phyloP scores from a whole-genome alignment of 1,140 invertebrate species.

The Stegodyphus mimosarum region DNA sequence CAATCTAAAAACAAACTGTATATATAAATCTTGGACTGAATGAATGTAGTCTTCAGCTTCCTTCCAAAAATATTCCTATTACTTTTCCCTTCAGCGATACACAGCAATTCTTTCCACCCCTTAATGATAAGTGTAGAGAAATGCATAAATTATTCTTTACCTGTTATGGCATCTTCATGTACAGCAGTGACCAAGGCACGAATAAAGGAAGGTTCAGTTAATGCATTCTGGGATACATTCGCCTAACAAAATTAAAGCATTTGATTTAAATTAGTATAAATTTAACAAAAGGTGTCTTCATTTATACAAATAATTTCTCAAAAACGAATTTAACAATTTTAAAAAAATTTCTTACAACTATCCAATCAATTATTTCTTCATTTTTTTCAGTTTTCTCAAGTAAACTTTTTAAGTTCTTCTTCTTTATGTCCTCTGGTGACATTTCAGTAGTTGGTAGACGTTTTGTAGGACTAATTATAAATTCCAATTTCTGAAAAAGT shows the following conservation, averaged over 20 bases:
- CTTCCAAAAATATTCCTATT: no score
- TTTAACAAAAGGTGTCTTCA: no score
- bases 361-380: slow-evolving; percentile 68
- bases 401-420: slow-evolving; percentile 64
- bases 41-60: no score
- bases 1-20: no score
- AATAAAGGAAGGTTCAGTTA: slow-evolving; percentile 68
- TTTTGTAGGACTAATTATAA: slow-evolving; percentile 62
- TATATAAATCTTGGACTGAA: no score
- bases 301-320: no score
- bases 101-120: no score
- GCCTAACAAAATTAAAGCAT: slow-evolving; percentile 70
- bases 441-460: slow-evolving; percentile 9
- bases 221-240: slow-evolving; percentile 68
- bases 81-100: no score
- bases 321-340: neutral
- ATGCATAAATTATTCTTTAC: slow-evolving; percentile 60
- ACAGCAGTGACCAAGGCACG: slow-evolving; percentile 80
- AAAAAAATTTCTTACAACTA: slow-evolving; percentile 64
- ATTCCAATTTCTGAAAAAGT: slow-evolving; percentile 66
- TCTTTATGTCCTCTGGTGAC: slow-evolving; percentile 64
- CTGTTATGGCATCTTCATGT: slow-evolving; percentile 67
- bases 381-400: slow-evolving; percentile 62
- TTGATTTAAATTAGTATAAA: no score
- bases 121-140: no score